phyloP scores from a whole-genome alignment of 2,888 invertebrate genomes.

The Tiphia femorata region DNA sequence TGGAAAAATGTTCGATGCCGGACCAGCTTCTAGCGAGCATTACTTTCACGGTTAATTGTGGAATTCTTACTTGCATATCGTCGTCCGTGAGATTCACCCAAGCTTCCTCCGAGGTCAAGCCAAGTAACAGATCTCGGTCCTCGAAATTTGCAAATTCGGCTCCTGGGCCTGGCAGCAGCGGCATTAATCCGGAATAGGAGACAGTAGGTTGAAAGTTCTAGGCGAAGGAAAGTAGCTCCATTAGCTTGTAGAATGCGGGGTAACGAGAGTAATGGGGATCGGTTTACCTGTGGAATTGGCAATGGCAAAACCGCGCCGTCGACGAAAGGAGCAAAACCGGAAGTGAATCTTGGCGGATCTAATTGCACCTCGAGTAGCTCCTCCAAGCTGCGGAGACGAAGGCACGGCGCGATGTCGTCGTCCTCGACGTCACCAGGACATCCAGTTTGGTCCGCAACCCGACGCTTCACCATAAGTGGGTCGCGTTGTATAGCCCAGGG shows the following conservation, averaged over 20 bases:
- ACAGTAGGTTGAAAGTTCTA: constrained; percentile 73
- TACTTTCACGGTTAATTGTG: too few relatives aligned
- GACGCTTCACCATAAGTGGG: constrained; percentile 83
- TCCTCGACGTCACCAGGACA: constrained; percentile 86
- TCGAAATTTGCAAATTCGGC: constrained; percentile 87
- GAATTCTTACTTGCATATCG: constrained; percentile 59
- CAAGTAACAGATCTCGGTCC: constrained; percentile 85
- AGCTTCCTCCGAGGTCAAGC: constrained; percentile 80
- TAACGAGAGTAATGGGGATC: constrained; percentile 17
- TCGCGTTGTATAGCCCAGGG: constrained; percentile 93
- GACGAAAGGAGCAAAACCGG: constrained; percentile 94
- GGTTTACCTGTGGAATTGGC: constrained; percentile 52
- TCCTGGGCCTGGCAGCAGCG: constrained; percentile 80
- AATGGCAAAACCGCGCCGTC: constrained; percentile 85
- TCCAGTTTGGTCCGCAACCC: constrained; percentile 85
- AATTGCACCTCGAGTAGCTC: constrained; percentile 81
- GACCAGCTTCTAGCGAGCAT: too few relatives aligned
- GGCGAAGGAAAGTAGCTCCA: neutral
- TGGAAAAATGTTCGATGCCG: neutral
- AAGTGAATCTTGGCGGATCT: constrained; percentile 85
- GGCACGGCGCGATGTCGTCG: constrained; percentile 88
- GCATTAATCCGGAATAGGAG: constrained; percentile 72
- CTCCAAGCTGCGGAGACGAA: constrained; percentile 82
- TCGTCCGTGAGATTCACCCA: constrained; percentile 70
- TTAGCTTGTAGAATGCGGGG: constrained; percentile 13